A percentile compares a stretch with the other conserved stretches of the same genome.
These are phyloP conservation scores for Halocaridina rubra DNA, from an alignment of 2,888 invertebrate species.

Conservation along the genomic window DNA sequence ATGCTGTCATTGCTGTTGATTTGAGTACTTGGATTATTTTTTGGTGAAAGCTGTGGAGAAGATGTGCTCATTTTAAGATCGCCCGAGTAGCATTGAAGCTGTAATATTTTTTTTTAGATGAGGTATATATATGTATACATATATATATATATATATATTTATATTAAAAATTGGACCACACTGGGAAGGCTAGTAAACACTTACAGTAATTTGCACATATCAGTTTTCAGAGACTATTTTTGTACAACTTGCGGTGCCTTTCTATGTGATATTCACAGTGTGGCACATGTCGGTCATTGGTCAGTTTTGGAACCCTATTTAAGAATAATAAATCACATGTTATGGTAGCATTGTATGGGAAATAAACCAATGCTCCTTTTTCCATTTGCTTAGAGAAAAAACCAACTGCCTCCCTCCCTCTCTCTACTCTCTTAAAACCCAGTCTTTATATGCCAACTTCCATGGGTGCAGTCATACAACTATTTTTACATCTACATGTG, in stretches of 20 bases:
- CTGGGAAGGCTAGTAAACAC: conserved; percentile 61
- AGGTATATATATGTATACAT: too few relatives aligned
- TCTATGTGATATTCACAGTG: conserved; percentile 64
- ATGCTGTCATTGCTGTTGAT: too few relatives aligned
- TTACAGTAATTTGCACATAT: conserved; percentile 63
- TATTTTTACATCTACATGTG: conserved; percentile 61
- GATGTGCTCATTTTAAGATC: conserved; percentile 46
- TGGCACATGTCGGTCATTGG: conserved; percentile 62
- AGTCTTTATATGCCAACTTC: conserved; percentile 58
- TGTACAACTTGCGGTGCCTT: conserved; percentile 64
- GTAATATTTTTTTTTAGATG: too few relatives aligned
- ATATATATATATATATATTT: too few relatives aligned
- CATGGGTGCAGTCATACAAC: conserved; percentile 59
- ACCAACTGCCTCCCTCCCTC: conserved; percentile 21
- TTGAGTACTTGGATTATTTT: too few relatives aligned
- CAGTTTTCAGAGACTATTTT: conserved; percentile 64
- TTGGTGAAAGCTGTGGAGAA: conserved; percentile 52
- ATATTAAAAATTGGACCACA: conserved; percentile 56
- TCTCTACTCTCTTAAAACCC: conserved; percentile 51
- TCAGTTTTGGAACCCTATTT: conserved; percentile 50
- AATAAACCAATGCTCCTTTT: too few relatives aligned
- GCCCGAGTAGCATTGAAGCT: conserved; percentile 35
- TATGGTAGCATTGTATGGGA: neutral
- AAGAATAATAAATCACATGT: too few relatives aligned
- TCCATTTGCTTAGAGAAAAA: too few relatives aligned